Evolutionary conservation across 1,140 invertebrate species (phyloP), one percentile per base, ranked within the genome.

Genomic region (Neodiprion pinetum): DNA sequence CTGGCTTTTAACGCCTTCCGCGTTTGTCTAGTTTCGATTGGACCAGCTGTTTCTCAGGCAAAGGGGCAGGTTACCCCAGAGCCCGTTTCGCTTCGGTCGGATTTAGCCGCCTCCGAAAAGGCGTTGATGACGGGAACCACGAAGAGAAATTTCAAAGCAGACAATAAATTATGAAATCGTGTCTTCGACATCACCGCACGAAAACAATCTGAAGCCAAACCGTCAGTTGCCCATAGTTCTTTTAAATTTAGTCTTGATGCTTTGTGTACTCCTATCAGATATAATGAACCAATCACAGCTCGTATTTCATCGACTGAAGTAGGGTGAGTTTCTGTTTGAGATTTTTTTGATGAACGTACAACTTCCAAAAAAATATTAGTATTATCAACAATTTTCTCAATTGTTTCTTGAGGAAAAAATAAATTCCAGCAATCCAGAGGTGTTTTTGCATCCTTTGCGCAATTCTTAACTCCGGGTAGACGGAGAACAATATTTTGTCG

Each of bases 161-260:
- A 49, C 17, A 82, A 69, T 23, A 80, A 61, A 17, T 76, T 73
- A 74, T 71, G 21, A 61, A 81, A 81, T 23, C 75, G 75, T 50
- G 74, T 70, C 40, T 66, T 68, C 10, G 74, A 73, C 77, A 81
- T 78, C 11, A 69, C 53, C 12, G 77, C 23, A n/a, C 76, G 49
- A 74, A 78, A 82, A 28, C 72, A 67, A 76, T 79, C 74, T 67
- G 77, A 23, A 21, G 74, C 82, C 65, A 74, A 80, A 17, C 80
- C 78, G 70, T 80, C 76, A 40, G 78, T 78, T 28, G 50, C 66
- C 81, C 80, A 83, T 9, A 84, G 67, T 61, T 85, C 79, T 67
- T 77, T 49, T 28, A 75, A 53, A 78, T 80, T 79, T 72, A 75
- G 61, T 69, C 49, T 75, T 4, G 14, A 48, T 14, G 73, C 66